phyloP scores from a whole-genome alignment of 2,888 invertebrate genomes.

The Neoscelio sp. region DNA sequence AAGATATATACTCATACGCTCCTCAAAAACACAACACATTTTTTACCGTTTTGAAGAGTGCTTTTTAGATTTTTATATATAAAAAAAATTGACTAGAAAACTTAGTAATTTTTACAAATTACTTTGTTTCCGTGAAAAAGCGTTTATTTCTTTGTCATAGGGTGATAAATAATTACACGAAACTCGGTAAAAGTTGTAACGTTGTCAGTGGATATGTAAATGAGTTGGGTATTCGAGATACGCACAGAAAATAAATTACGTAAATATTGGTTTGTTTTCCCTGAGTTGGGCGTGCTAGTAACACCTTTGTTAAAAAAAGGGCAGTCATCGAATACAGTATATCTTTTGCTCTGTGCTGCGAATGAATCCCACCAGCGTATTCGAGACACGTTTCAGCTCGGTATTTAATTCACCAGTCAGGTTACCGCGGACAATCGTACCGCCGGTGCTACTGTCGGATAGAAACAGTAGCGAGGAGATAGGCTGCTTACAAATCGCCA shows the following conservation, averaged over 20 bases:
- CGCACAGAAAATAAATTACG: not conserved
- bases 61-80: too few relatives aligned
- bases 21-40: too few relatives aligned
- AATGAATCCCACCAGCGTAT: constrained; percentile 71
- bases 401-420: constrained; percentile 69
- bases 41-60: too few relatives aligned
- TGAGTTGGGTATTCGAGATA: too few relatives aligned
- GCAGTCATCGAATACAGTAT: constrained; percentile 42
- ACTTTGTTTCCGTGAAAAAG: too few relatives aligned
- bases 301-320: constrained; percentile 6
- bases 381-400: constrained; percentile 68
- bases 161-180: too few relatives aligned
- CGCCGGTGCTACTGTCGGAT: constrained; percentile 31
- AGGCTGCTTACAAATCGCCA: constrained; percentile 54
- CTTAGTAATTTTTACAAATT: too few relatives aligned
- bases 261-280: constrained; percentile 8
- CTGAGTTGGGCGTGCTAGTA: not conserved
- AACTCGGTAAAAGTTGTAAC: too few relatives aligned
- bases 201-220: too few relatives aligned
- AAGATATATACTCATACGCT: too few relatives aligned
- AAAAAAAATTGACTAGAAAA: too few relatives aligned
- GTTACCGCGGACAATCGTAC: constrained; percentile 62
- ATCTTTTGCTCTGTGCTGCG: constrained; percentile 32
- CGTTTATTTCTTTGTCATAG: too few relatives aligned
- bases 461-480: constrained; percentile 46